Percentiles rank a stretch among this genome's conserved stretches.
phyloP scores from a whole-genome alignment of 2,113 vertebrate genomes.

The Danio rerio region GRCz12tu NC_133195.1:44569501-44570000 shows the following conservation, averaged over 20 bases:
- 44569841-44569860: too few species aligned
- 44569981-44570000: too few species aligned
- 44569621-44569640: constrained; percentile 46
- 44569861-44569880: too few species aligned
- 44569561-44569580: neutral
- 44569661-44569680: constrained; percentile 41
- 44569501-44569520: constrained; percentile 33
- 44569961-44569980: too few species aligned
- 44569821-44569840: too few species aligned
- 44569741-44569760: too few species aligned
- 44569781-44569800: neutral
- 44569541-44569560: neutral
- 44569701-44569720: constrained; percentile 33
- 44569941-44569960: too few species aligned
- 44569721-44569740: constrained; percentile 39
- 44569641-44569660: constrained; percentile 35
- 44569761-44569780: constrained; percentile 6
- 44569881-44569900: too few species aligned
- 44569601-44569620: constrained; percentile 43
- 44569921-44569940: too few species aligned
- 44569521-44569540: neutral
- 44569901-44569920: too few species aligned
- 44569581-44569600: neutral
- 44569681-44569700: too few species aligned
- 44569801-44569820: too few species aligned